Conservation (phyloP, 1,140 invertebrate species). For the Microplitis demolitor region DNA sequence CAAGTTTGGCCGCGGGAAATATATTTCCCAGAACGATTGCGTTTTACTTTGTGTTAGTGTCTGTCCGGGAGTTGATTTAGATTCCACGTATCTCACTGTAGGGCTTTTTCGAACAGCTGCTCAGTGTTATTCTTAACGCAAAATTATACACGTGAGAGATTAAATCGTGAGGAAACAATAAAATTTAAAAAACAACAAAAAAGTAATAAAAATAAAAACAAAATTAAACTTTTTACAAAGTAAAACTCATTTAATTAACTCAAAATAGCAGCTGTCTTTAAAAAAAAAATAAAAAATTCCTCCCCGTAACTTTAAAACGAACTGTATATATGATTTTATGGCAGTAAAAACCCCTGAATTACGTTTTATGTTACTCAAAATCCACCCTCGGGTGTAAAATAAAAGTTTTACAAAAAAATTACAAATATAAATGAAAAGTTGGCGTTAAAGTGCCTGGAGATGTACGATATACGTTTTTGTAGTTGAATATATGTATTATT, state of each 20-base stretch:
- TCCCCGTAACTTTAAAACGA: not conserved
- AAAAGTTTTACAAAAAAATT: not conserved
- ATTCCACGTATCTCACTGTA: not conserved
- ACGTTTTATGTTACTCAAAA: slow-evolving; percentile 24
- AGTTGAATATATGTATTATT: not conserved
- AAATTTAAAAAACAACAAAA: too few species aligned
- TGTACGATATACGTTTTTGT: not conserved
- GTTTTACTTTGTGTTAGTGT: not conserved
- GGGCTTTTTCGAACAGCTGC: not conserved
- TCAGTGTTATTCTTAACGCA: not conserved
- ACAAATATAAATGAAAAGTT: not conserved
- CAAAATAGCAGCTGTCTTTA: too few species aligned
- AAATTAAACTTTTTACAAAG: too few species aligned
- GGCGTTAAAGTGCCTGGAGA: not conserved
- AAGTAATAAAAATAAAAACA: too few species aligned
- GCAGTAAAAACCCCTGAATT: slow-evolving; percentile 4
- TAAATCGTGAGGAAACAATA: not conserved
- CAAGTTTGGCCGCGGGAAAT: slow-evolving; percentile 5
- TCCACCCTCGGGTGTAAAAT: slow-evolving; percentile 1
- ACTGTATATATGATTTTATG: too few species aligned
- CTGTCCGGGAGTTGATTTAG: not conserved
- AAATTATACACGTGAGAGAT: not conserved
- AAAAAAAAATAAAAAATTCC: not conserved
- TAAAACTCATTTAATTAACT: too few species aligned
- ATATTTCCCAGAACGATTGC: slow-evolving; percentile 10